phyloP scores from a whole-genome alignment of 2,888 invertebrate genomes.

The Onchidella celtica region DNA sequence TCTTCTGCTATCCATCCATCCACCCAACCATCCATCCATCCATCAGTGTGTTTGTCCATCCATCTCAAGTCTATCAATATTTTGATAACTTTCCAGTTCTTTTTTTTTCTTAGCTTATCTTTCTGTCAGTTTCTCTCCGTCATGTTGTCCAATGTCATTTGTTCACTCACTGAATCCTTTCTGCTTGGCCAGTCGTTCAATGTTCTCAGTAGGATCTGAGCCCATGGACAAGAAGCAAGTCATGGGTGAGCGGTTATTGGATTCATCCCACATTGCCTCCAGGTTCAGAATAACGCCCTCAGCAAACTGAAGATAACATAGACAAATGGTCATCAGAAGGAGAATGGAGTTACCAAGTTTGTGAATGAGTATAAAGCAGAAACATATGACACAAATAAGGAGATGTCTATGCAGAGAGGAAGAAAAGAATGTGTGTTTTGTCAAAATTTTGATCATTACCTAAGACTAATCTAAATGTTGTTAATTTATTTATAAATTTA shows the following conservation, averaged over 20 bases:
- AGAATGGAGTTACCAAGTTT: too few species aligned
- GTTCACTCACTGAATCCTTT: constrained; percentile 89
- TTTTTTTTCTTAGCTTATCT: too few species aligned
- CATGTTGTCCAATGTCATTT: too few species aligned
- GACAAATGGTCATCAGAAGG: neutral
- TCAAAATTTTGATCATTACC: too few species aligned
- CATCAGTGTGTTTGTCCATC: too few species aligned
- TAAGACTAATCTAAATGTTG: too few species aligned
- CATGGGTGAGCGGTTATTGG: constrained; percentile 92
- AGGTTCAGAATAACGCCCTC: constrained; percentile 95
- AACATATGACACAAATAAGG: too few species aligned
- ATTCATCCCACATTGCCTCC: constrained; percentile 93
- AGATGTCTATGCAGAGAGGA: too few species aligned
- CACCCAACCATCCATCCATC: too few species aligned
- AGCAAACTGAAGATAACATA: constrained; percentile 81
- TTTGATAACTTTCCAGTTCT: neutral
- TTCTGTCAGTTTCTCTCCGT: constrained; percentile 1
- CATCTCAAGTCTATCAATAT: neutral
- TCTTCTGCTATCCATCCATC: neutral
- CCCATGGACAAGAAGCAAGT: constrained; percentile 96
- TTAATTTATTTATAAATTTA: too few species aligned
- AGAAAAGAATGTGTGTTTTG: too few species aligned
- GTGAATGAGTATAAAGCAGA: too few species aligned
- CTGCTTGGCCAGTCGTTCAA: constrained; percentile 91
- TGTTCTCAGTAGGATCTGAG: constrained; percentile 97